These are phyloP conservation scores for Macrochelys suwanniensis DNA, from an alignment of 2,797 vertebrate genomes.

Conservation along the genomic window DNA sequence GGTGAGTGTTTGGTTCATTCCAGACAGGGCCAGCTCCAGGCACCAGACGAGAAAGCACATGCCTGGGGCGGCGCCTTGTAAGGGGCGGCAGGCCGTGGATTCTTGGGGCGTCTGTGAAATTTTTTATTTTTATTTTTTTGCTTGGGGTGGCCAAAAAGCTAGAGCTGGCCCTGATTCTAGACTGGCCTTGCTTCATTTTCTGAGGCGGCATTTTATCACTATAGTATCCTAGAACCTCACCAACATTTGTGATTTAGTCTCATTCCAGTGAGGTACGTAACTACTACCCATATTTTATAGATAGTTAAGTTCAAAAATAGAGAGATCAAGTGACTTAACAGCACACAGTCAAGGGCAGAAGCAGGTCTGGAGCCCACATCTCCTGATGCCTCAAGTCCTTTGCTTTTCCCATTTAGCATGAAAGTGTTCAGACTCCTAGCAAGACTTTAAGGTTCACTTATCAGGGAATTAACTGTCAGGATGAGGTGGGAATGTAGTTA, in stretches of 20 bases:
- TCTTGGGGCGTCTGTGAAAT: too few relatives aligned
- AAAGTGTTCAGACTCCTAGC: not conserved
- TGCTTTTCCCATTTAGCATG: not conserved
- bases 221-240: not conserved
- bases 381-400: not conserved
- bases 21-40: too few relatives aligned
- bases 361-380: not conserved
- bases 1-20: not conserved
- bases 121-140: too few relatives aligned
- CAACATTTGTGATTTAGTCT: not conserved
- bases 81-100: too few relatives aligned
- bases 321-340: rapidly evolving
- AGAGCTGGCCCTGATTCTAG: too few relatives aligned
- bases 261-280: not conserved
- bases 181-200: not conserved
- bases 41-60: too few relatives aligned
- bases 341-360: not conserved
- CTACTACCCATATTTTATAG: not conserved
- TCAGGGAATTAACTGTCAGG: not conserved
- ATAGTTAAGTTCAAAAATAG: not conserved
- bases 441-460: not conserved
- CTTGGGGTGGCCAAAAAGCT: too few relatives aligned
- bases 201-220: conserved; percentile 17
- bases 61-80: too few relatives aligned
- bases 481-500: not conserved